phyloP scores from a whole-genome alignment of 1,140 invertebrate genomes.

The Rhizoglyphus robini region DNA sequence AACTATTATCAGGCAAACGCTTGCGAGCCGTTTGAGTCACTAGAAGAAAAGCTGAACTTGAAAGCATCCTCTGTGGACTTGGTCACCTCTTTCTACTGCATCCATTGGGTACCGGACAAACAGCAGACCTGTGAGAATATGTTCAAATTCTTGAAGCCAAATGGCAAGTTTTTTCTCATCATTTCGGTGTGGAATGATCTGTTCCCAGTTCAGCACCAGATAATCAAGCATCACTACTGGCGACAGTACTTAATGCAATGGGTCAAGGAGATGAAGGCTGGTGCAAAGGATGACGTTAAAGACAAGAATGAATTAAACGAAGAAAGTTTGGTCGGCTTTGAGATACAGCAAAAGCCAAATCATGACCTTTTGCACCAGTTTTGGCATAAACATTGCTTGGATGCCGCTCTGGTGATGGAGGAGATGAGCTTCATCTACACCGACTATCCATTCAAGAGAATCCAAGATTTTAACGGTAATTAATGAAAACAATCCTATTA shows the following conservation, averaged over 20 bases:
- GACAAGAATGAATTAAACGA: not conserved
- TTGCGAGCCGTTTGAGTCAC: not conserved
- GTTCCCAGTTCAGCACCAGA: not conserved
- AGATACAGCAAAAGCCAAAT: not conserved
- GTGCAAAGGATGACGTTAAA: not conserved
- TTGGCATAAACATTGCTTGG: not conserved
- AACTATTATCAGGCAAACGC: not conserved
- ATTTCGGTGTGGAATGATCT: not conserved
- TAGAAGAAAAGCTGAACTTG: not conserved
- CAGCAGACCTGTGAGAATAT: not conserved
- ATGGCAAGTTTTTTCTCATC: not conserved
- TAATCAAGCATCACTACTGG: not conserved
- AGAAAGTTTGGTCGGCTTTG: not conserved
- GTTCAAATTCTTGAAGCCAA: not conserved
- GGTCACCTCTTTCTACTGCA: not conserved
- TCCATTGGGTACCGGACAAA: constrained; percentile 1
- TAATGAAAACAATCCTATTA: too few relatives aligned
- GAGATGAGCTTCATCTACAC: not conserved
- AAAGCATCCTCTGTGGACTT: not conserved
- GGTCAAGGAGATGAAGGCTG: not conserved
- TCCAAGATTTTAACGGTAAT: not conserved
- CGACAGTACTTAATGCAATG: not conserved
- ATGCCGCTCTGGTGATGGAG: not conserved
- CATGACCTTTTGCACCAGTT: not conserved
- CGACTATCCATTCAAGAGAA: not conserved